Evolutionary conservation across 2,888 invertebrate genomes (phyloP).

Genomic region (Eupithecia insigniata): DNA sequence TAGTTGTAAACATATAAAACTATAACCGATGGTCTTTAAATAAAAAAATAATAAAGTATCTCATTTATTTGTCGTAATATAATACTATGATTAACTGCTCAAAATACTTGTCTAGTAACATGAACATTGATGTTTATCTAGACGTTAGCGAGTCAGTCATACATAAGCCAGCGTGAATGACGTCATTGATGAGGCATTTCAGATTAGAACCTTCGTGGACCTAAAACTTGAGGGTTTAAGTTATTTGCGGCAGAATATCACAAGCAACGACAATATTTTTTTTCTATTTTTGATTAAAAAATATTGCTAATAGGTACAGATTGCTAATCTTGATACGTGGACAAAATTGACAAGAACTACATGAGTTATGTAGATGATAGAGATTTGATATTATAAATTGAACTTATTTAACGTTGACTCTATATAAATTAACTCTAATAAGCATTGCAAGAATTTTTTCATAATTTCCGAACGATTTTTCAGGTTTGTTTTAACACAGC

Average conservation of each 20-base stretch:
- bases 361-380: too few species aligned
- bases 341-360: not conserved
- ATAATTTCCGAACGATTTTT: not conserved
- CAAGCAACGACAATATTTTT: not conserved
- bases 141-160: not conserved
- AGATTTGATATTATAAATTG: not conserved
- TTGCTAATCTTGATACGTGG: not conserved
- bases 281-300: too few species aligned
- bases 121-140: not conserved
- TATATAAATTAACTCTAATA: too few species aligned
- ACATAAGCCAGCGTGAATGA: slow-evolving; percentile 7
- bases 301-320: not conserved
- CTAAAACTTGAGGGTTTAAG: not conserved
- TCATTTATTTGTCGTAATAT: slow-evolving; percentile 1
- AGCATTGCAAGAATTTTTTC: not conserved
- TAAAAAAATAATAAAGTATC: too few species aligned
- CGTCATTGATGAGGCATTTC: slow-evolving; percentile 15
- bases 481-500: not conserved
- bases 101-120: not conserved
- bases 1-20: too few species aligned
- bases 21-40: too few species aligned
- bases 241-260: not conserved
- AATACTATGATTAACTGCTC: not conserved
- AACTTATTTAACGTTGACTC: not conserved
- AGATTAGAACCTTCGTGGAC: slow-evolving; percentile 3